phyloP scores from a whole-genome alignment of 2,797 vertebrate genomes.

The Orestias chungarensis region DNA sequence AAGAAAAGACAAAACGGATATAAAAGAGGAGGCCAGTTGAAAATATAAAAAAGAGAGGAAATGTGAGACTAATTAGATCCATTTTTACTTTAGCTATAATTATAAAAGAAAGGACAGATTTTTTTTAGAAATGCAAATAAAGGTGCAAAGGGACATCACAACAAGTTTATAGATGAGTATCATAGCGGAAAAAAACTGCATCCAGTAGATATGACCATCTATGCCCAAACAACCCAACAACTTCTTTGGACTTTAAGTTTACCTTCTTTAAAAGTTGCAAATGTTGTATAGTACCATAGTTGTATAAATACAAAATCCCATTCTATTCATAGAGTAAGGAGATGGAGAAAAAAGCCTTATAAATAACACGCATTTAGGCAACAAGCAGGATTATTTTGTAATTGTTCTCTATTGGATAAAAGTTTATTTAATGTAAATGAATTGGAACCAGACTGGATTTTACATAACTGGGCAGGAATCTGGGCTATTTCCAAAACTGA shows the following conservation, averaged over 20 bases:
- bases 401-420: neutral
- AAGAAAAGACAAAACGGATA: slow-evolving; percentile 6
- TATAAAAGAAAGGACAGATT: slow-evolving; percentile 30
- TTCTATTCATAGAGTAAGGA: neutral
- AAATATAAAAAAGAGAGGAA: neutral
- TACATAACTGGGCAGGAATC: neutral
- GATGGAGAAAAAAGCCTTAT: neutral
- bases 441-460: neutral
- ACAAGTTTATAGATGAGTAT: slow-evolving; percentile 6
- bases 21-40: slow-evolving; percentile 3
- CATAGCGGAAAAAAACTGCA: slow-evolving; percentile 2
- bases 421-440: neutral
- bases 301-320: slow-evolving; percentile 6
- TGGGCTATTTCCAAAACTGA: neutral
- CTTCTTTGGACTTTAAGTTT: slow-evolving; percentile 33
- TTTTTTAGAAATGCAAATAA: slow-evolving; percentile 15
- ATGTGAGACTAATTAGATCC: slow-evolving; percentile 33
- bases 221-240: slow-evolving; percentile 8
- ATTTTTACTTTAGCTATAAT: slow-evolving; percentile 27
- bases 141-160: neutral
- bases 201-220: neutral
- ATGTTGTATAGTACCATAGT: slow-evolving; percentile 20
- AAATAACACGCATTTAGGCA: slow-evolving; percentile 15
- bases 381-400: neutral
- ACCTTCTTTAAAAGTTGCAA: slow-evolving; percentile 21